Evolutionary conservation across 1,140 invertebrate species (phyloP).

Genomic region (Hestina assimilis): DNA sequence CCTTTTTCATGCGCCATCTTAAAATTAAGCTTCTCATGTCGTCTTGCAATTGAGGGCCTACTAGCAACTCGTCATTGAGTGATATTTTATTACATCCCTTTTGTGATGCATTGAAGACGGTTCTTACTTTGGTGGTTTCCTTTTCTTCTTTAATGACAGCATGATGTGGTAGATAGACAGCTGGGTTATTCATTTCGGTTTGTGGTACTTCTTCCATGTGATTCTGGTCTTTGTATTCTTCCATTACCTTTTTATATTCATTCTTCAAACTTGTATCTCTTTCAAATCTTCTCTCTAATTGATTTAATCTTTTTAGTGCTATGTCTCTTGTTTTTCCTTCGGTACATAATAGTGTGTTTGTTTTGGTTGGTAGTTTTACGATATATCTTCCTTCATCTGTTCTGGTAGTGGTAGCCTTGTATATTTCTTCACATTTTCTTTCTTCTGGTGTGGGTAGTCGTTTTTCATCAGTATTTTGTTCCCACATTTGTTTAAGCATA

Average conservation of each 20-base stretch:
- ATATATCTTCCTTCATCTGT: constrained; percentile 14
- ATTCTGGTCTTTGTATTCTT: constrained; percentile 29
- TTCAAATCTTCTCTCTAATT: constrained; percentile 18
- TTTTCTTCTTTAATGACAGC: no score
- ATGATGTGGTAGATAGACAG: constrained; percentile 29
- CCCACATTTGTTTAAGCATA: constrained; percentile 14
- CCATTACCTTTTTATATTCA: constrained; percentile 34
- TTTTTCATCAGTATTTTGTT: constrained; percentile 1
- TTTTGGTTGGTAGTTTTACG: constrained; percentile 13
- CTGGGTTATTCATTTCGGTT: constrained; percentile 4
- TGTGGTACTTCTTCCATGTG: constrained; percentile 32
- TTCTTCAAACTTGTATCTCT: constrained; percentile 10
- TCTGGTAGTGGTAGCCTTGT: not conserved
- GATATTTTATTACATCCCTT: constrained; percentile 12
- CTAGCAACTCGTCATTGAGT: constrained; percentile 1
- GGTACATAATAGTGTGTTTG: not conserved
- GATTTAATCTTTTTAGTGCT: constrained; percentile 12
- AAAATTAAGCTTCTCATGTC: constrained; percentile 4
- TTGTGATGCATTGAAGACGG: constrained; percentile 29
- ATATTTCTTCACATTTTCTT: not conserved
- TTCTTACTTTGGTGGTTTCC: constrained; percentile 31
- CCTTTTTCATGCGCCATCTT: not conserved
- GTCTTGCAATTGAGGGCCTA: not conserved
- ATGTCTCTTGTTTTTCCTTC: no score
- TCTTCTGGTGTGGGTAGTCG: not conserved